Base-by-base conservation (phyloP, 2,888 invertebrate genomes). In the Taphrorychus bicolor region DNA sequence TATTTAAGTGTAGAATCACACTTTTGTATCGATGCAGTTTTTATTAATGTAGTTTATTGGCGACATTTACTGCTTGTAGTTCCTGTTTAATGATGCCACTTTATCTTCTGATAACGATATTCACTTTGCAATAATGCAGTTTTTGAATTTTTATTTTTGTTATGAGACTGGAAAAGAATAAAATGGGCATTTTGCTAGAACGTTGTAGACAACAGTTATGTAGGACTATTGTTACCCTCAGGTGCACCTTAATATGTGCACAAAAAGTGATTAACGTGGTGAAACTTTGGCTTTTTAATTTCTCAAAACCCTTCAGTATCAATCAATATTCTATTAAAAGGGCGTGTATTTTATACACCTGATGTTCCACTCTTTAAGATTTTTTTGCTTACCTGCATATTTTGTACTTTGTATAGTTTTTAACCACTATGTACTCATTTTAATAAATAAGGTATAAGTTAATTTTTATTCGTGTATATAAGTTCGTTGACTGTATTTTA, bases 401-500 rank as follows among this genome's bases (percentile, higher is more conserved):
- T n/a, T 61, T 66, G 19, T 69, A 62, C 23, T 59, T 32, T 68
- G 59, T 68, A 68, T 32, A 63, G 40, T 58, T 69, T 69, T 45
- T 45, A 58, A 53, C 52, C 40, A 70, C 19, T 63, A 73, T 74
- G 76, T 78, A 75, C 74, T 76, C 71, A 73, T 76, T 73, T 51
- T 63, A 59, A 64, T 59, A 24, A 63, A 40, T 63, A 32, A 14
- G 61, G 48, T 63, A 19, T n/a, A n/a, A n/a, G n/a, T n/a, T n/a
- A n/a, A n/a, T n/a, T n/a, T 53, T 64, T 68, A 42, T 59, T 23
- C 14, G 40, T 69, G 61, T 69, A 69, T 66, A 66, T 69, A 66
- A 72, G 72, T 74, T 75, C 73, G 66, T 71, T 76, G 69, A 76
- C 74, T 76, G 73, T 77, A 75, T 75, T 75, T 62, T 75, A 76